Base-by-base conservation (phyloP, 1,140 invertebrate species). In the Macrobrachium rosenbergii region DNA sequence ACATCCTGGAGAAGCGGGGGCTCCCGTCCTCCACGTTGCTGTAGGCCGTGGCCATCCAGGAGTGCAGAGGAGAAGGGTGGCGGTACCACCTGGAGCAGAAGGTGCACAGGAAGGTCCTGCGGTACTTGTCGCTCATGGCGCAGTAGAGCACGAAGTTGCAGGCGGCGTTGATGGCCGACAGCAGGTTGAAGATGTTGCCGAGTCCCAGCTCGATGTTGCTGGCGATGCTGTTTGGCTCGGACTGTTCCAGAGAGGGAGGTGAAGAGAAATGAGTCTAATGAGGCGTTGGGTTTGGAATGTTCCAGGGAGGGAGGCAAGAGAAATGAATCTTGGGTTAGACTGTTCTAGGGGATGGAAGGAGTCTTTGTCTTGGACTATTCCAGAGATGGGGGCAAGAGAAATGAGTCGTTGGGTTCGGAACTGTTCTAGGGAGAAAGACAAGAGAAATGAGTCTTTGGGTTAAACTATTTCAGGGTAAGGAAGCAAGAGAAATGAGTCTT, bases 91-190 rank as follows among this genome's bases (percentile, higher is more conserved):
- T 92, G 14, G 73, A 86, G 62, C 94, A 94, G 90, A 96, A 94
- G 5, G 96, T 92, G 59, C 93, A 91, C 67, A 94, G 92, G 88
- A 96, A 94, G 8, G 95, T 96, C 85, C 94, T 94, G 45, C 96
- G 92, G 92, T 96, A 96, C 90, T 95, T 95, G 90, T 95, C 94
- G 88, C 95, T 95, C 90, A 96, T 93, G 43, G 94, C 94, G 86
- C 95, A 96, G 91, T 96, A 96, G 60, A 96, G 92, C 76, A 96
- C 92, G 92, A 96, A 96, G 92, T 96, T 96, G 3, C 93, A 93
- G 17, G 94, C 93, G 3, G 96, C 94, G 92, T 96, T 96, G 60
- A 96, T 92, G 58, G 94, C 93, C 11, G 95, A 93, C 23, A 96
- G 92, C 28, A 96, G 92, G 91, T 96, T 96, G 91, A 94, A 95